Evolutionary conservation across 2,888 invertebrate genomes (phyloP).

Genomic region (Calliopum simillimum): DNA sequence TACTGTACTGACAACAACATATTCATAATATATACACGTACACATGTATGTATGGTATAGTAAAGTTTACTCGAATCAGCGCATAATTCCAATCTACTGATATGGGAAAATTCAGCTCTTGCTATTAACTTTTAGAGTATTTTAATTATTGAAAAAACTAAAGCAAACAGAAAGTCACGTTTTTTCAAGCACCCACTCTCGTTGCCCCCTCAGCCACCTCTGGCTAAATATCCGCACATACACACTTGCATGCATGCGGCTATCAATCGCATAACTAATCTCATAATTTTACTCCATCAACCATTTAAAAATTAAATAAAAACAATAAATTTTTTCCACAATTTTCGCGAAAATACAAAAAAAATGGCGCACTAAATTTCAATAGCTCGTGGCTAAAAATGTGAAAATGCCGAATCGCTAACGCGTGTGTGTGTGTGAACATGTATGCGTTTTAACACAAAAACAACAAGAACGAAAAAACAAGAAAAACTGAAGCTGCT

Average conservation of each 20-base stretch:
- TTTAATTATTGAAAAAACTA: slow-evolving; percentile 1
- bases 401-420: background rate
- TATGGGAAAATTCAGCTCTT: no score
- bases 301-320: slow-evolving; percentile 37
- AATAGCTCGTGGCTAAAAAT: background rate
- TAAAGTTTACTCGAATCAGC: background rate
- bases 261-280: slow-evolving; percentile 12
- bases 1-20: no score
- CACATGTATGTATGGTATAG: background rate
- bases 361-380: slow-evolving; percentile 28
- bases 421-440: background rate
- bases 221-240: no score
- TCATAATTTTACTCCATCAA: slow-evolving; percentile 10
- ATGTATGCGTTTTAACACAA: background rate
- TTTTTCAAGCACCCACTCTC: background rate
- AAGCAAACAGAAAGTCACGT: background rate
- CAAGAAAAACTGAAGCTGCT: background rate
- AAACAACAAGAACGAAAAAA: no score
- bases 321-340: slow-evolving; percentile 32
- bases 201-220: background rate
- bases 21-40: background rate
- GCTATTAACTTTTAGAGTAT: no score
- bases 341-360: background rate
- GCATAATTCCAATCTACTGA: no score
- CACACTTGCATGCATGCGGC: background rate